Evolutionary conservation across 2,797 vertebrate species (phyloP).

Genomic region (Macropodus opercularis): DNA sequence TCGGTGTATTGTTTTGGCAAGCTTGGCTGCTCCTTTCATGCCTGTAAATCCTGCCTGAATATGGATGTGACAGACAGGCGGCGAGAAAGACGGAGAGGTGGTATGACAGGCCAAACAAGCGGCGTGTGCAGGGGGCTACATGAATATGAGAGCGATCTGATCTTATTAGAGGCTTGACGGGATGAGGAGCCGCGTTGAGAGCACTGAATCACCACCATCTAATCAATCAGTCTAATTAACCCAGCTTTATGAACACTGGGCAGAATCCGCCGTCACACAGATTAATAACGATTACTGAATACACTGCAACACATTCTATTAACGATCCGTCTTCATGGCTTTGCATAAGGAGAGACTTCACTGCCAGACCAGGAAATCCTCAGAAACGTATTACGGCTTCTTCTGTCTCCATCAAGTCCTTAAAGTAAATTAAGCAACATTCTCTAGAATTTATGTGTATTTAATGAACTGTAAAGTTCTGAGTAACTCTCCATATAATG

Average conservation of each 20-base stretch:
- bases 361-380: constrained; percentile 48
- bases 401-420: constrained; percentile 46
- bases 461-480: constrained; percentile 37
- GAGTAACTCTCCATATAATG: constrained; percentile 21
- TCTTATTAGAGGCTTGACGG: constrained; percentile 72
- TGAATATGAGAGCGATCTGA: constrained; percentile 69
- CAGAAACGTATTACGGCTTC: constrained; percentile 41
- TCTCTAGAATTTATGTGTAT: constrained; percentile 29
- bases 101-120: constrained; percentile 58
- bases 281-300: constrained; percentile 80
- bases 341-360: constrained; percentile 50
- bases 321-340: constrained; percentile 68
- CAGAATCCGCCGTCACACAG: constrained; percentile 70
- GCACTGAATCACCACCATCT: constrained; percentile 72
- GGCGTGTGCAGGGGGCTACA: constrained; percentile 19
- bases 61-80: constrained; percentile 66
- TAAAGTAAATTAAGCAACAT: constrained; percentile 39
- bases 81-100: constrained; percentile 57
- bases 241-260: constrained; percentile 74
- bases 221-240: constrained; percentile 82
- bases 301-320: constrained; percentile 74
- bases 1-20: constrained; percentile 59
- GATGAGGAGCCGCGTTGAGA: constrained; percentile 70
- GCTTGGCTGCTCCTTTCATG: constrained; percentile 62
- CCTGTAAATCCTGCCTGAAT: constrained; percentile 65